phyloP scores from a whole-genome alignment of 2,888 invertebrate genomes.

The Drosophila percnosoma region DNA sequence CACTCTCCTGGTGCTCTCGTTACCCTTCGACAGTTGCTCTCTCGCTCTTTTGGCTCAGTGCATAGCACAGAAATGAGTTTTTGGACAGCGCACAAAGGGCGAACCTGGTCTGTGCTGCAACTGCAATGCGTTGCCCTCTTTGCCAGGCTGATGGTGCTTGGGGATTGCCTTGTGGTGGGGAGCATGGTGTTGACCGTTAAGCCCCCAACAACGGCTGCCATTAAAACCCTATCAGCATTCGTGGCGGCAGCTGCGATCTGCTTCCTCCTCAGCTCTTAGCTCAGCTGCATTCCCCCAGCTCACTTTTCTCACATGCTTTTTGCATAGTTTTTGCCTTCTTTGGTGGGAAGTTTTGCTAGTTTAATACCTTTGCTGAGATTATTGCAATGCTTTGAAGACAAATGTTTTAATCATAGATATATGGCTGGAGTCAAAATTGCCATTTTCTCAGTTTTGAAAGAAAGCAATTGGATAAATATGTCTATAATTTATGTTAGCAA shows the following conservation, averaged over 20 bases:
- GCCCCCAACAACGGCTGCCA: slow-evolving; percentile 54
- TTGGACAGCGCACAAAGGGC: slow-evolving; percentile 74
- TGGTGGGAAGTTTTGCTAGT: background rate
- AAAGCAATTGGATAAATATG: background rate
- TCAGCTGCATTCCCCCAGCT: slow-evolving; percentile 34
- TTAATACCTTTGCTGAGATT: slow-evolving; percentile 6
- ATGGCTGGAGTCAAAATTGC: background rate
- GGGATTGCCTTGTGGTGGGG: background rate
- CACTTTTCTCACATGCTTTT: slow-evolving; percentile 22
- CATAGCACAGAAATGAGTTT: slow-evolving; percentile 69
- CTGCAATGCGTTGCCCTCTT: slow-evolving; percentile 64
- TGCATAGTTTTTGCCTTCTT: slow-evolving; percentile 23
- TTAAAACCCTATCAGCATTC: slow-evolving; percentile 78
- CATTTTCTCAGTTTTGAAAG: background rate
- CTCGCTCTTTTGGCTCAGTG: slow-evolving; percentile 27
- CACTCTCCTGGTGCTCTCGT: background rate
- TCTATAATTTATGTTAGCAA: background rate
- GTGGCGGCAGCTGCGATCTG: slow-evolving; percentile 70
- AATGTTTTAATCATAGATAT: no score
- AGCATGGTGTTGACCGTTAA: slow-evolving; percentile 17
- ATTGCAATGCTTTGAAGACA: background rate
- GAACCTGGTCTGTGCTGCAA: slow-evolving; percentile 58
- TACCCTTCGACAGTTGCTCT: slow-evolving; percentile 3
- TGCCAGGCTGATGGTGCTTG: slow-evolving; percentile 6
- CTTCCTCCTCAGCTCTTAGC: slow-evolving; percentile 29